These are phyloP conservation scores for Apodemus sylvaticus DNA, from an alignment of 2,113 vertebrate species.

Conservation along the genomic window DNA sequence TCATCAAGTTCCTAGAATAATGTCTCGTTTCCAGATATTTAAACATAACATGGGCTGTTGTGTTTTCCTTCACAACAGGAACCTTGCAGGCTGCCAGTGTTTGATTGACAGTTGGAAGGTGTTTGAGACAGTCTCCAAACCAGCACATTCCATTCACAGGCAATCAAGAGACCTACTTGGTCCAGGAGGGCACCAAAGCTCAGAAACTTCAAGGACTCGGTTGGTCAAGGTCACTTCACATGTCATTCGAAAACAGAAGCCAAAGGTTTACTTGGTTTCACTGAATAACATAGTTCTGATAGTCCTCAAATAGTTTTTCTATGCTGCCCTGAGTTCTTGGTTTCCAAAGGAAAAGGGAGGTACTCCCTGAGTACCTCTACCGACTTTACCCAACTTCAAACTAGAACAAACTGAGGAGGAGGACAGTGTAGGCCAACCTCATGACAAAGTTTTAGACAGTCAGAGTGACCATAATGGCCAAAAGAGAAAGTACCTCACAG, in stretches of 20 bases:
- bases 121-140: accelerated
- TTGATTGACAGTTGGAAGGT: not conserved
- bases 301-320: accelerated
- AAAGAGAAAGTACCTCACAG: not conserved
- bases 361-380: no score
- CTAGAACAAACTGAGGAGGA: not conserved
- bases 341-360: not conserved
- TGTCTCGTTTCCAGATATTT: not conserved
- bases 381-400: not conserved
- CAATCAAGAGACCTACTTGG: accelerated
- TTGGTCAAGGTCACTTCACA: not conserved
- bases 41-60: not conserved
- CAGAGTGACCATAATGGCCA: not conserved
- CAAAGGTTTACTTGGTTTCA: no score
- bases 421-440: no score
- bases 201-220: accelerated
- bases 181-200: accelerated
- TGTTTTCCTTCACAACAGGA: not conserved
- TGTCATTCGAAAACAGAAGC: not conserved
- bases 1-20: constrained; percentile 7
- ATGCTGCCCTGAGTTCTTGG: accelerated
- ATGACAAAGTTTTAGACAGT: not conserved
- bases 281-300: accelerated
- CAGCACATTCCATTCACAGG: not conserved
- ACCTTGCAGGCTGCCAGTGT: accelerated